These are phyloP conservation scores for Novumbra hubbsi DNA, from an alignment of 2,797 vertebrate genomes.

Conservation along the genomic window DNA sequence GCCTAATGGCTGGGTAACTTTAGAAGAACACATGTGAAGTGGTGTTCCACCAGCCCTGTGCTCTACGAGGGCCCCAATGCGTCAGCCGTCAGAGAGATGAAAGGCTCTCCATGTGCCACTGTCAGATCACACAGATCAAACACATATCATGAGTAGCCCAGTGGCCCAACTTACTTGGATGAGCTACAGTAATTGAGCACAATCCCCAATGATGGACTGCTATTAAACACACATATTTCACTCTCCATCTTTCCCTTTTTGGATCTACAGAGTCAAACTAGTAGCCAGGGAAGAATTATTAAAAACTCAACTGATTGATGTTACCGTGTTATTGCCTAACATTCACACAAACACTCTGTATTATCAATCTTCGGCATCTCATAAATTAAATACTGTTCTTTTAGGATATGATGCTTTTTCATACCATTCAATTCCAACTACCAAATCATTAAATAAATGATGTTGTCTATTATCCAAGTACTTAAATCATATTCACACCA, in stretches of 20 bases:
- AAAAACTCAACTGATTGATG: background rate
- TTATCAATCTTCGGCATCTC: constrained; percentile 30
- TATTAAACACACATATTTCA: background rate
- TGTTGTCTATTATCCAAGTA: constrained; percentile 69
- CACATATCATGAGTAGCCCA: constrained; percentile 69
- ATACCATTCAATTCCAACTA: constrained; percentile 32
- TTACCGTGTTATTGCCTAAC: background rate
- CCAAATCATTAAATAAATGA: constrained; percentile 75
- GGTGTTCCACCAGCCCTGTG: constrained; percentile 60
- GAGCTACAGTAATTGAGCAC: constrained; percentile 63
- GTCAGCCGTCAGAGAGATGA: constrained; percentile 62
- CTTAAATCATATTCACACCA: constrained; percentile 78
- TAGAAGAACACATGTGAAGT: constrained; percentile 74
- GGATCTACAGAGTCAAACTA: background rate
- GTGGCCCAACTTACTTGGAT: constrained; percentile 67
- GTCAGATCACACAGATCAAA: constrained; percentile 58
- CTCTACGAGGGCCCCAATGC: constrained; percentile 30
- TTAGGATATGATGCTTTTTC: constrained; percentile 35
- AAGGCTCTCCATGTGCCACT: constrained; percentile 69
- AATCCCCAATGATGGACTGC: constrained; percentile 51
- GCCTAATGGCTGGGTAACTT: constrained; percentile 70
- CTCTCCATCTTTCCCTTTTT: background rate
- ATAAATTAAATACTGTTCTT: constrained; percentile 52
- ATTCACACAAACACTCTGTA: constrained; percentile 5
- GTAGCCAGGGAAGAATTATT: background rate